These are phyloP conservation scores for Callitettix versicolor DNA, from an alignment of 1,140 invertebrate genomes.

Conservation along the genomic window DNA sequence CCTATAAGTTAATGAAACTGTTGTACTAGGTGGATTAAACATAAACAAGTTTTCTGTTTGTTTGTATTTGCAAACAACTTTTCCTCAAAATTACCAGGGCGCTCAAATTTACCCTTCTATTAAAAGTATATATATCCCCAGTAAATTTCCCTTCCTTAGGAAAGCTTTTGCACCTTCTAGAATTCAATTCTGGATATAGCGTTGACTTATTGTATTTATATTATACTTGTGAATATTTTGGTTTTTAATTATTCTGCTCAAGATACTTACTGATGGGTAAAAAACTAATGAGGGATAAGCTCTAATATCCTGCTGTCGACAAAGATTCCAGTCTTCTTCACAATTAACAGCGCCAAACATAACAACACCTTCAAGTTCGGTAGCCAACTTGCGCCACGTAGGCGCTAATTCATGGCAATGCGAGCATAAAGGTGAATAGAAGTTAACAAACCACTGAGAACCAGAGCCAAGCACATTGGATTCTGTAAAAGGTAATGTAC, in stretches of 20 bases:
- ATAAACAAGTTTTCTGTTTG: no score
- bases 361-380: slow-evolving; percentile 56
- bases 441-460: slow-evolving; percentile 74
- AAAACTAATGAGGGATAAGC: slow-evolving; percentile 60
- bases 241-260: background rate
- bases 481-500: slow-evolving; percentile 37
- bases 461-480: slow-evolving; percentile 48
- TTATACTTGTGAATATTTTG: no score
- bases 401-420: slow-evolving; percentile 70
- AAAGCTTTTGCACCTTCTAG: no score
- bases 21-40: no score
- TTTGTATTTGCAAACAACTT: no score
- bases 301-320: slow-evolving; percentile 49
- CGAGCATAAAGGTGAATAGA: slow-evolving; percentile 73
- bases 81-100: no score
- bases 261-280: slow-evolving; percentile 33
- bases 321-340: slow-evolving; percentile 61
- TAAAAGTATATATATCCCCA: no score
- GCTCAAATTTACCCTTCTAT: no score
- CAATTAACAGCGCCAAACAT: slow-evolving; percentile 73
- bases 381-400: slow-evolving; percentile 69
- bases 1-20: no score
- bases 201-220: no score
- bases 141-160: no score
- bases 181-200: no score